phyloP scores from a whole-genome alignment of 2,113 vertebrate species.

The Chrysemys picta region DNA sequence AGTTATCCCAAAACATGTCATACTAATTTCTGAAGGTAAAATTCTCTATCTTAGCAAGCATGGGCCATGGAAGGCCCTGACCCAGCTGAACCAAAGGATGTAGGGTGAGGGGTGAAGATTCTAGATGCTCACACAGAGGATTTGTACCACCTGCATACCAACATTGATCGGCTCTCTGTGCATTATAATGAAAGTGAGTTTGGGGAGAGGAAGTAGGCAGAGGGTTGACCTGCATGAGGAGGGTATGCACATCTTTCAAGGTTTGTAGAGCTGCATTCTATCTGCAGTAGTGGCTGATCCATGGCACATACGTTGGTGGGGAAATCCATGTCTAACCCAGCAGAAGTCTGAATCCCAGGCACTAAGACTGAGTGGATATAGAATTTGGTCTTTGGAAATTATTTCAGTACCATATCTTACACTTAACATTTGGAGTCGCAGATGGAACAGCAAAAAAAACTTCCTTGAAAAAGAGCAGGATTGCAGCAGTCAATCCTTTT shows the following conservation, averaged over 20 bases:
- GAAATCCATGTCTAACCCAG: not conserved
- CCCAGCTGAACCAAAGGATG: not conserved
- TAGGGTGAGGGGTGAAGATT: not conserved
- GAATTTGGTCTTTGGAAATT: not conserved
- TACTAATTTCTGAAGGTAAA: not conserved
- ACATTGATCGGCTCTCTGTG: not conserved
- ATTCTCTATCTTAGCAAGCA: not conserved
- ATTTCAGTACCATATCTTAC: not conserved
- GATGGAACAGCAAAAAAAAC: fast-evolving
- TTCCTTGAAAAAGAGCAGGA: not conserved
- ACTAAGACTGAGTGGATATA: not conserved
- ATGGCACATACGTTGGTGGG: not conserved
- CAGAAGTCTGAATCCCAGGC: not conserved
- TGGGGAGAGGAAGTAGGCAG: not conserved
- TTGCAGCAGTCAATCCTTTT: fast-evolving
- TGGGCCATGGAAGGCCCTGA: too few relatives aligned
- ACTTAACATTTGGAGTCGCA: not conserved
- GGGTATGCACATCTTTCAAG: not conserved
- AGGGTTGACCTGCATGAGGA: not conserved
- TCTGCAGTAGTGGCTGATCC: not conserved
- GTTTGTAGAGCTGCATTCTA: not conserved
- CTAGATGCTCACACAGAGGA: not conserved
- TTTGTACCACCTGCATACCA: not conserved
- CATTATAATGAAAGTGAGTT: not conserved
- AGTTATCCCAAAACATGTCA: not conserved